Evolutionary conservation across 2,888 invertebrate genomes (phyloP).

Genomic region (Autographa gamma): DNA sequence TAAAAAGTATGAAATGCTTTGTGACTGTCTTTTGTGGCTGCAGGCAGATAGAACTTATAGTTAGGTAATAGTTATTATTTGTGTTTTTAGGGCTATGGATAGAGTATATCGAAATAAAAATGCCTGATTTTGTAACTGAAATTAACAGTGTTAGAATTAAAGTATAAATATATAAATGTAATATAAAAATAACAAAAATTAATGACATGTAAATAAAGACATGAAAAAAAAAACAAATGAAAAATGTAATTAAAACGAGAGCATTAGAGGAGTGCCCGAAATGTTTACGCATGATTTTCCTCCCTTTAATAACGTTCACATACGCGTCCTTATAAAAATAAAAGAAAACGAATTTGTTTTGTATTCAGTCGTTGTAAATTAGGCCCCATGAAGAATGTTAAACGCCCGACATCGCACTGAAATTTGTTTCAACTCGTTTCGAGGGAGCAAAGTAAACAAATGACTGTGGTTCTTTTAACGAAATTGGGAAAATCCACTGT

Average conservation of each 20-base stretch:
- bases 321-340: slow-evolving; percentile 58
- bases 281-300: slow-evolving; percentile 37
- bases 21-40: too few species aligned
- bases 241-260: slow-evolving; percentile 2
- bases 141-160: too few species aligned
- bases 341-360: slow-evolving; percentile 64
- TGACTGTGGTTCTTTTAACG: slow-evolving; percentile 78
- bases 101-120: too few species aligned
- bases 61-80: too few species aligned
- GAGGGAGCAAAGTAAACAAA: slow-evolving; percentile 71
- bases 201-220: neutral
- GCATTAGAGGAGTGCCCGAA: slow-evolving; percentile 18
- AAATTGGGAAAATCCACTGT: slow-evolving; percentile 71
- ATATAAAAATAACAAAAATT: too few species aligned
- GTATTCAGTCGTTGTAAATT: slow-evolving; percentile 67
- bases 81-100: too few species aligned
- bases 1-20: neutral
- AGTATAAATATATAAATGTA: too few species aligned
- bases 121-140: too few species aligned
- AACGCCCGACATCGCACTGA: slow-evolving; percentile 69
- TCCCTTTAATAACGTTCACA: slow-evolving; percentile 46
- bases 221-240: neutral
- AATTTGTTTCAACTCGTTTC: slow-evolving; percentile 78
- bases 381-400: slow-evolving; percentile 73
- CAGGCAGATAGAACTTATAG: too few species aligned